Evolutionary conservation across 2,888 invertebrate genomes (phyloP).

Genomic region (Phortica okadai): DNA sequence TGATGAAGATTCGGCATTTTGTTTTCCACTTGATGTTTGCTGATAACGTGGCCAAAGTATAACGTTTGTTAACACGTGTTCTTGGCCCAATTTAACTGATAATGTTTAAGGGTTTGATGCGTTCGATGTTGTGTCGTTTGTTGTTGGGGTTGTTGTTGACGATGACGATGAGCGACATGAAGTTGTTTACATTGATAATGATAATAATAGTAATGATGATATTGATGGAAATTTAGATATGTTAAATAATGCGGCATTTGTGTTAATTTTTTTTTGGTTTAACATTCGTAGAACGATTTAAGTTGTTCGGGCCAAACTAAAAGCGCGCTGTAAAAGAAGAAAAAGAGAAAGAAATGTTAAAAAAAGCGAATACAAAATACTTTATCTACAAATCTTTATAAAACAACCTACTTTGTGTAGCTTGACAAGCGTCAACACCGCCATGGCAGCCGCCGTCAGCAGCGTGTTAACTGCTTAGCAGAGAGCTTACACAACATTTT

Average conservation of each 20-base stretch:
- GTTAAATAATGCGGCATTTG: conserved; percentile 65
- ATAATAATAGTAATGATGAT: background rate
- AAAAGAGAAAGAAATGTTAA: conserved; percentile 31
- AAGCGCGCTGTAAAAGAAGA: conserved; percentile 12
- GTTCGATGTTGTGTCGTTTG: conserved; percentile 26
- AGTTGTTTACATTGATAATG: background rate
- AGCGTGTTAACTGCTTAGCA: too few species aligned
- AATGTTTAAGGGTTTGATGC: background rate
- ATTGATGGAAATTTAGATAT: conserved; percentile 55
- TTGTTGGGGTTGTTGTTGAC: conserved; percentile 23
- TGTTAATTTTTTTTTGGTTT: conserved; percentile 61
- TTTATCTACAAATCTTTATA: too few species aligned
- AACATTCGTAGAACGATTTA: too few species aligned
- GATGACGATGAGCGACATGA: background rate
- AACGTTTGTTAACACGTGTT: conserved; percentile 65
- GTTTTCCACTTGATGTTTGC: conserved; percentile 34
- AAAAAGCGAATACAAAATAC: background rate
- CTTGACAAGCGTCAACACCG: too few species aligned
- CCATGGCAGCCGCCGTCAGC: too few species aligned
- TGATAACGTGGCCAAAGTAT: conserved; percentile 56
- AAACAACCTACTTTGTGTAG: too few species aligned
- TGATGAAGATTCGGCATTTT: conserved; percentile 75
- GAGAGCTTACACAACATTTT: background rate
- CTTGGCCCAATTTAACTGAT: conserved; percentile 23
- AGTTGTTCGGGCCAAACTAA: too few species aligned